These are phyloP conservation scores for Campoletis raptor DNA, from an alignment of 2,888 invertebrate species.

Conservation along the genomic window DNA sequence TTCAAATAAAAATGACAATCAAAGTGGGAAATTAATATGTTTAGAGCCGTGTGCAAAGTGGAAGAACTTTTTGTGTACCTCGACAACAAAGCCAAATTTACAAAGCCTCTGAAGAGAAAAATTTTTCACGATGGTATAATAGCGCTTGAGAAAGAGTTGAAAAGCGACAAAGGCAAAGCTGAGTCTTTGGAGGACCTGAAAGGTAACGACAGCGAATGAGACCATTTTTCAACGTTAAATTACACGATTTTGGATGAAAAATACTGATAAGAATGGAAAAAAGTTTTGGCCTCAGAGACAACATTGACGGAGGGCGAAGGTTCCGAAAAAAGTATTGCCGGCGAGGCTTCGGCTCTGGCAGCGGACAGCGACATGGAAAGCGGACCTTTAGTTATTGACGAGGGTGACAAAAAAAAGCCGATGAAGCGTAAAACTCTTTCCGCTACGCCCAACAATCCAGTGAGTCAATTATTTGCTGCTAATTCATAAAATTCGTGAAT, in stretches of 20 bases:
- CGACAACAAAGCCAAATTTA: constrained; percentile 92
- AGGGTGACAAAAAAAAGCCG: constrained; percentile 82
- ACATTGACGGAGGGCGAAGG: not conserved
- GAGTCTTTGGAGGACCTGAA: constrained; percentile 71
- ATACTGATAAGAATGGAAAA: not conserved
- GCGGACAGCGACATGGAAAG: constrained; percentile 80
- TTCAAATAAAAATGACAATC: no score
- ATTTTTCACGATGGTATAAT: constrained; percentile 95
- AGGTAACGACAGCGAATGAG: constrained; percentile 63
- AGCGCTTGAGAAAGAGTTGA: constrained; percentile 93
- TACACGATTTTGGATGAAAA: not conserved
- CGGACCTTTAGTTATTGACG: constrained; percentile 82
- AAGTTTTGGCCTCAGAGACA: constrained; percentile 49
- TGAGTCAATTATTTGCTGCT: constrained; percentile 68
- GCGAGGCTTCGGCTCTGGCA: constrained; percentile 48
- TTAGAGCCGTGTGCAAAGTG: constrained; percentile 90
- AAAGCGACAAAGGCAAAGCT: constrained; percentile 84
- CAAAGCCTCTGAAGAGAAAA: constrained; percentile 92
- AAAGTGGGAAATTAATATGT: constrained; percentile 52
- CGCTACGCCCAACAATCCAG: constrained; percentile 75
- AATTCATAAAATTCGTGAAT: not conserved
- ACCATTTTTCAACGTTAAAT: not conserved
- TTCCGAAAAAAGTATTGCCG: constrained; percentile 43
- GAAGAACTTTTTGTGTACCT: constrained; percentile 95
- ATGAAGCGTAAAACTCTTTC: constrained; percentile 79